Conservation (phyloP, 92 coral and sea anemone species). For the Zoanthus sansibaricus region DNA sequence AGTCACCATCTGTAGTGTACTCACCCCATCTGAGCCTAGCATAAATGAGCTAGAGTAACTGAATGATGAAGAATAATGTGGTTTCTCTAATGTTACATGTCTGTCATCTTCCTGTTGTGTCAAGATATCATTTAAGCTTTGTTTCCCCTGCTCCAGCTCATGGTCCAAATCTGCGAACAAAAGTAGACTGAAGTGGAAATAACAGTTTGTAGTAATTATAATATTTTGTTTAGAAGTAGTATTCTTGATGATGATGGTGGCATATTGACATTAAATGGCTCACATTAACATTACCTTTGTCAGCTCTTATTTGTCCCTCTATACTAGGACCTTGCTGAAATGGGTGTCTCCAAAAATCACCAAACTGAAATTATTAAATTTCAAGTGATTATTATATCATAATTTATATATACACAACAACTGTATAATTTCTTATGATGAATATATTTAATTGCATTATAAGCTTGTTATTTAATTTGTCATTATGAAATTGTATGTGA, state of each 20-base stretch:
- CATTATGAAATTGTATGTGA: no score
- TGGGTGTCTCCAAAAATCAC: slow-evolving; percentile 38
- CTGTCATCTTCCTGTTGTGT: slow-evolving; percentile 50
- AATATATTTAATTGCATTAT: no score
- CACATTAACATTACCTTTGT: slow-evolving; percentile 8
- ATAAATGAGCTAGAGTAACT: slow-evolving; percentile 73
- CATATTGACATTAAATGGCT: no score
- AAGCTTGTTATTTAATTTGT: no score
- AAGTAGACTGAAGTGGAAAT: neutral
- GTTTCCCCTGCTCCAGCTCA: slow-evolving; percentile 79
- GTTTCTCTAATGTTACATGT: slow-evolving; percentile 29
- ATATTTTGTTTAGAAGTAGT: no score
- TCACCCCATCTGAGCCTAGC: slow-evolving; percentile 85
- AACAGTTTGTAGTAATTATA: neutral
- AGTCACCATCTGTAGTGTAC: neutral
- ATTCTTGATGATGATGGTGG: no score
- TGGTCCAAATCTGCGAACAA: slow-evolving; percentile 79
- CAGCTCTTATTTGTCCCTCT: slow-evolving; percentile 9
- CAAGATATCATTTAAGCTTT: slow-evolving; percentile 85
- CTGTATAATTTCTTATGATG: no score
- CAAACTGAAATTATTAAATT: neutral
- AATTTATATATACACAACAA: no score
- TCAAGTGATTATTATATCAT: neutral
- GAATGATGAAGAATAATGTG: slow-evolving; percentile 62
- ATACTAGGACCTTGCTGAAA: slow-evolving; percentile 7